phyloP scores from a whole-genome alignment of 2,888 invertebrate genomes.

The Thalpophila matura region DNA sequence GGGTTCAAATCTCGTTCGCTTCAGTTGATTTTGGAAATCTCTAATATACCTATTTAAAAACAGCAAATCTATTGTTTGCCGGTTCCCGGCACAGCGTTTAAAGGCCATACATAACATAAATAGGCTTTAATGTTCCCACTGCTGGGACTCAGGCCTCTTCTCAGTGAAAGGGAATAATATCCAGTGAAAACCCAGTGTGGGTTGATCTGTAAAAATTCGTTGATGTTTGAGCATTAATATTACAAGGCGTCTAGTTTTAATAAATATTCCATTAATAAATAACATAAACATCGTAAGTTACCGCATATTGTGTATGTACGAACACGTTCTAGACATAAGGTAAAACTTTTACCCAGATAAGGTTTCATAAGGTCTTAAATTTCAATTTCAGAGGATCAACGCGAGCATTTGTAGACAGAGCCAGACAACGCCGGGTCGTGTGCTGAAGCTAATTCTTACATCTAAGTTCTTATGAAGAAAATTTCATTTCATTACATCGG shows the following conservation, averaged over 20 bases:
- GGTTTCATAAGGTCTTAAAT: constrained; percentile 82
- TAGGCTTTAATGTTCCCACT: too few relatives aligned
- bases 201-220: background rate
- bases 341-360: constrained; percentile 64
- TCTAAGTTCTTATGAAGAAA: constrained; percentile 61
- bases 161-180: too few relatives aligned
- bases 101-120: too few relatives aligned
- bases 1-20: too few relatives aligned
- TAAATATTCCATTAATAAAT: constrained; percentile 17
- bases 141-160: too few relatives aligned
- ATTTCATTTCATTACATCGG: constrained; percentile 65
- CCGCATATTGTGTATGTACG: constrained; percentile 1
- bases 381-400: constrained; percentile 85
- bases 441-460: constrained; percentile 71
- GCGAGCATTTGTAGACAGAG: constrained; percentile 68
- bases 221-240: background rate
- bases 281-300: constrained; percentile 2
- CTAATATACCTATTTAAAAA: too few relatives aligned
- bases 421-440: constrained; percentile 71
- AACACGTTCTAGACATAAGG: constrained; percentile 43
- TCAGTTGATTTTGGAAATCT: too few relatives aligned
- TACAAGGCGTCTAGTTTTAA: background rate
- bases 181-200: too few relatives aligned
- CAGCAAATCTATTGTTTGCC: too few relatives aligned
- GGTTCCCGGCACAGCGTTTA: too few relatives aligned